Base-by-base conservation (phyloP, 2,797 vertebrate species). In the Adrianichthys oophorus region DNA sequence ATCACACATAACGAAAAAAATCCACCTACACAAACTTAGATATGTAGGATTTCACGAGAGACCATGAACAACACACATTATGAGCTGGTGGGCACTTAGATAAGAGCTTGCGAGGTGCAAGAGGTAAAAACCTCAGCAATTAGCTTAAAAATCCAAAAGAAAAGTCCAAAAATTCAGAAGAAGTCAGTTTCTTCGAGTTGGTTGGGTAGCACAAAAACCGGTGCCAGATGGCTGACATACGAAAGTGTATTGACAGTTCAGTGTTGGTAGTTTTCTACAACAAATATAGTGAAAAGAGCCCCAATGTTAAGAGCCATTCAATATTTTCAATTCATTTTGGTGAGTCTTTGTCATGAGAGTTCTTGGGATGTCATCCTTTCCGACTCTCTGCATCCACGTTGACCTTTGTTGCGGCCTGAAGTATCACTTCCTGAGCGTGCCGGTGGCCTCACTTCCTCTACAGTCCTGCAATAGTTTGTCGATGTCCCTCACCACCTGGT, bases 401-500 rank as follows among this genome's bases (percentile, higher is more conserved):
- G 67, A 17, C 57, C 60, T 65, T 57, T 50, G 29, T 49, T 37
- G 23, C 32, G 48, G 66, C 76, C 63, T 21, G 51, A 17, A 41
- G 62, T 79, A 87, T 97, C 90, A 99, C 91, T 98, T 99, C 90
- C 96, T 95, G 91, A 98, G 87, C 15, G 87, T 90, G 74, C 94
- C 90, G 44, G 94, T 90, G 78, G 95, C 91, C 89, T 99, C 97
- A 8, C 83, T 96, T 84, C 95, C 95, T 85, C 96, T 92, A 91
- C 97, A 99, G 94, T 99, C 98, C 90, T 98, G 96, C 89, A 99
- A 94, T 74, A 99, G 95, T 91, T 98, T 98, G 90, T 99, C 96
- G 80, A 99, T 99, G 93, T 99, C 98, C 87, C 97, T 93, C 85
- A 97, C 97, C 65, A 97, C 97, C 91, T 98, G 96, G 84, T 96